phyloP scores from a whole-genome alignment of 2,888 invertebrate species.

The Anticlea derivata region DNA sequence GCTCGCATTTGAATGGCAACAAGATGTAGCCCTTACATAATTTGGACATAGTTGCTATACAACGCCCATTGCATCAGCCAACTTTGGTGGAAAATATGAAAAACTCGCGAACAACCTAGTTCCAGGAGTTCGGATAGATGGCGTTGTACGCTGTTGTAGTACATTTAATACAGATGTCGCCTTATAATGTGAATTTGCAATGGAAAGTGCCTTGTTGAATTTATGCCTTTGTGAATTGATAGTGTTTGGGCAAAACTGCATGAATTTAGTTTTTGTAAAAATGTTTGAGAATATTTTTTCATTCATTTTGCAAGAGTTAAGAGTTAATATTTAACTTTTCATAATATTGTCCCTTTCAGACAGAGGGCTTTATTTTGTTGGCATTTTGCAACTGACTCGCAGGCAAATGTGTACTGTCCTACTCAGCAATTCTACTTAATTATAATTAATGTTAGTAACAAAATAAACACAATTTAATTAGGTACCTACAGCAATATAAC shows the following conservation, averaged over 20 bases:
- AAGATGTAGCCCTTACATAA: no score
- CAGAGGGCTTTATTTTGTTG: no score
- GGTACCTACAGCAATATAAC: no score
- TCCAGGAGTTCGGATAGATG: slow-evolving; percentile 21
- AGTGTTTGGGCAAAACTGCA: slow-evolving; percentile 15
- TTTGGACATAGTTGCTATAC: background rate
- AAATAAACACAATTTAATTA: no score
- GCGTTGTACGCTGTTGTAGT: slow-evolving; percentile 8
- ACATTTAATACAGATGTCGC: slow-evolving; percentile 28
- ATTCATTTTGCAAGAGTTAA: no score
- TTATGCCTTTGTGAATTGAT: slow-evolving; percentile 23
- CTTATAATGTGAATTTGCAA: slow-evolving; percentile 19
- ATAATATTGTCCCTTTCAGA: no score
- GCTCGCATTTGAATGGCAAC: no score
- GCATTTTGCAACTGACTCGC: no score
- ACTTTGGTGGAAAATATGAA: slow-evolving; percentile 24
- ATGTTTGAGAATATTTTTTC: background rate
- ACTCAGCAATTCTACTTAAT: no score
- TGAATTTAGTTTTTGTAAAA: slow-evolving; percentile 11
- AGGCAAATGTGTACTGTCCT: no score
- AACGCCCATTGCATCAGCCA: slow-evolving; percentile 27
- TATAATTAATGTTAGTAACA: no score
- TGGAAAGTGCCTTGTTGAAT: slow-evolving; percentile 15
- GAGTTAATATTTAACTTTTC: no score
- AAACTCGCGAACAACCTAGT: slow-evolving; percentile 24